phyloP scores from a whole-genome alignment of 1,140 invertebrate genomes.

The Laodelphax striatellus region DNA sequence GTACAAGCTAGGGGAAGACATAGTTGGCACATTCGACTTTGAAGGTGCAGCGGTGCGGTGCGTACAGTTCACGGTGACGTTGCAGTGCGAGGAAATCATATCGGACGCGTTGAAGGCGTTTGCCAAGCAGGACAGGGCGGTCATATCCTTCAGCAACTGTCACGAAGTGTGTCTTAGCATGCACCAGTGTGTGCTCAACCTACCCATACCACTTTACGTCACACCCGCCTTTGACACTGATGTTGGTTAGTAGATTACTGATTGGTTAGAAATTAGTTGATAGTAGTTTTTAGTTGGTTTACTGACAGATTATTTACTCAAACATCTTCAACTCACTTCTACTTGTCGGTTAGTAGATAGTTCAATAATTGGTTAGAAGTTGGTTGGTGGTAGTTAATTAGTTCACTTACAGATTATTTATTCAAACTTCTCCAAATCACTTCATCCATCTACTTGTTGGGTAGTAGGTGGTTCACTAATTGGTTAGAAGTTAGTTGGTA shows the following conservation, averaged over 20 bases:
- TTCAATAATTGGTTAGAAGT: too few relatives aligned
- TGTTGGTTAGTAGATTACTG: conserved; percentile 42
- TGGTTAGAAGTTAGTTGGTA: too few relatives aligned
- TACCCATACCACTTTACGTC: conserved; percentile 87
- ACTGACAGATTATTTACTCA: too few relatives aligned
- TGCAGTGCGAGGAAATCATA: conserved; percentile 86
- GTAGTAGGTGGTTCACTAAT: too few relatives aligned
- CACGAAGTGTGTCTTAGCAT: conserved; percentile 87
- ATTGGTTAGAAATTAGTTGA: too few relatives aligned
- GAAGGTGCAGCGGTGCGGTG: conserved; percentile 81
- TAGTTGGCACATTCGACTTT: conserved; percentile 93
- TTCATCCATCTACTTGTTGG: too few relatives aligned
- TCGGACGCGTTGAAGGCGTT: conserved; percentile 47
- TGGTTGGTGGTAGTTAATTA: too few relatives aligned
- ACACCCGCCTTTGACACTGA: conserved; percentile 87
- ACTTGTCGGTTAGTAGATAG: too few relatives aligned
- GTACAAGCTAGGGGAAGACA: conserved; percentile 92
- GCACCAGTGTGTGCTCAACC: conserved; percentile 74
- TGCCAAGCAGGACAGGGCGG: conserved; percentile 35
- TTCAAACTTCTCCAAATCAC: too few relatives aligned
- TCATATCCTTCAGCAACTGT: conserved; percentile 67
- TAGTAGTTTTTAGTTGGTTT: too few relatives aligned
- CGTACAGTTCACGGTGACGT: conserved; percentile 69
- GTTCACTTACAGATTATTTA: too few relatives aligned
- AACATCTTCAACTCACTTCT: too few relatives aligned